Evolutionary conservation across 2,113 vertebrate genomes (phyloP).

Genomic region (Coryphaenoides rupestris): DNA sequence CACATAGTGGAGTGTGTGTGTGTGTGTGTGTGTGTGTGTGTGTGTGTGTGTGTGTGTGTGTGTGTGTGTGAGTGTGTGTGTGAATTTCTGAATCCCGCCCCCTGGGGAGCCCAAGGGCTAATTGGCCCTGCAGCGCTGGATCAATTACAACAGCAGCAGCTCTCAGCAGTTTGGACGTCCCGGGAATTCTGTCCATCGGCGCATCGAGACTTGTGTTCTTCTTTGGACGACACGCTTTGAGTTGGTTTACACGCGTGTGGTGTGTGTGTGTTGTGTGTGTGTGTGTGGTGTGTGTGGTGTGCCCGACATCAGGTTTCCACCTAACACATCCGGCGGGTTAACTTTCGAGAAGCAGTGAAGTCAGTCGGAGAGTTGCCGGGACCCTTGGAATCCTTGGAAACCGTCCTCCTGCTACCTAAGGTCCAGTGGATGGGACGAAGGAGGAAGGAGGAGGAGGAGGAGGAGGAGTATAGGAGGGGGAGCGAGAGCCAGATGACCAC

Average conservation of each 20-base stretch:
- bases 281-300: background rate
- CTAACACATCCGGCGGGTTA: background rate
- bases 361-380: conserved; percentile 20
- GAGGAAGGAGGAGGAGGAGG: conserved; percentile 10
- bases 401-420: background rate
- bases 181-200: conserved; percentile 5
- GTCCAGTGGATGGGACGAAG: conserved; percentile 2
- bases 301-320: background rate
- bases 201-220: background rate
- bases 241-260: background rate
- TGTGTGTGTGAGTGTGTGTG: background rate
- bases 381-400: conserved; percentile 1
- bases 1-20: background rate
- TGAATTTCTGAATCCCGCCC: conserved; percentile 7
- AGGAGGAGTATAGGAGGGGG: conserved; percentile 32
- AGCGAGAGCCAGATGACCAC: conserved; percentile 12
- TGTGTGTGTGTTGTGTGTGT: too few relatives aligned
- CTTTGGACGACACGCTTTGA: too few relatives aligned
- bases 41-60: background rate
- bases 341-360: conserved; percentile 12
- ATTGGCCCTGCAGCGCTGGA: conserved; percentile 12
- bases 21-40: background rate
- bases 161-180: background rate
- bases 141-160: background rate
- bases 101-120: conserved; percentile 18